A percentile compares a stretch with the other conserved stretches of the same genome.
These are phyloP conservation scores for Meloidogyne hapla DNA, from an alignment of 1,140 invertebrate genomes.

Conservation along the genomic window DNA sequence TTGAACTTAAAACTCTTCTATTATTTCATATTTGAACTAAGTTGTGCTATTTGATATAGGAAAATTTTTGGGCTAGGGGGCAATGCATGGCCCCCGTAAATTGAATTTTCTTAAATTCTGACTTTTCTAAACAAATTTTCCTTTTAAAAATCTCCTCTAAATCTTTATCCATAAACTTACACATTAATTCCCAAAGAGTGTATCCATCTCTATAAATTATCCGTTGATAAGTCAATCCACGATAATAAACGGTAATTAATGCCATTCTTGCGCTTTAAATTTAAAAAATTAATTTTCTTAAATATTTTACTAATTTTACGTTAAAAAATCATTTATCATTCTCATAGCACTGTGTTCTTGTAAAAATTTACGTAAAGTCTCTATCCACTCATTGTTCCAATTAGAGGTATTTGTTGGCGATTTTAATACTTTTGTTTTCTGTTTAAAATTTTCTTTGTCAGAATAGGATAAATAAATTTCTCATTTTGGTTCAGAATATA, in stretches of 20 bases:
- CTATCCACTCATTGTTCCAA: constrained; percentile 13
- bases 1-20: too few species aligned
- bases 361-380: constrained; percentile 23
- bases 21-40: too few species aligned
- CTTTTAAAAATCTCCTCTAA: too few species aligned
- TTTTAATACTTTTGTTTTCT: constrained; percentile 16
- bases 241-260: constrained; percentile 24
- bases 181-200: constrained; percentile 39
- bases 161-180: constrained; percentile 22
- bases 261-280: constrained; percentile 26
- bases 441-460: background rate
- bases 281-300: background rate
- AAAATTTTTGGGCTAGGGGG: too few species aligned
- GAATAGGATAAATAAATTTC: too few species aligned
- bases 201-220: constrained; percentile 43
- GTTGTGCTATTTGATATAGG: too few species aligned
- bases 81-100: too few species aligned
- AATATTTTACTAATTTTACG: constrained; percentile 23
- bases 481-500: too few species aligned
- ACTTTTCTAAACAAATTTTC: background rate
- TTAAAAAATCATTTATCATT: constrained; percentile 28
- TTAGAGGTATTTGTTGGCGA: background rate
- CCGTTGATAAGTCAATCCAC: constrained; percentile 16
- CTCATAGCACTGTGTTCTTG: background rate
- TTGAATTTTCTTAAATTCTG: too few species aligned